Evolutionary conservation across 2,888 invertebrate species (phyloP), one percentile per base, ranked within the genome.

Genomic region (Pinctada fucata): DNA sequence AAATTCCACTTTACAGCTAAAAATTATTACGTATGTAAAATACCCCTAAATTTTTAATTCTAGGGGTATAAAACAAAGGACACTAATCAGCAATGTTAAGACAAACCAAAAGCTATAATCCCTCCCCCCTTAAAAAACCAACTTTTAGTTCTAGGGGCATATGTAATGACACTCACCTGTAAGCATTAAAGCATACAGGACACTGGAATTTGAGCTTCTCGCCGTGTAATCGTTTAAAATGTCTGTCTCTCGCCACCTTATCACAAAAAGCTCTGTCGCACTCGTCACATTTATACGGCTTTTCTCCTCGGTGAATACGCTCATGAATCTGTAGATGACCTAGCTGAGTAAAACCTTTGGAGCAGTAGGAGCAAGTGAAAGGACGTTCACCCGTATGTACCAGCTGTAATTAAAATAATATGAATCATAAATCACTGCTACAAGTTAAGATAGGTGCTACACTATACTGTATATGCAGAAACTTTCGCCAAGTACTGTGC

Each of bases 331-430:
- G 72, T 51, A 72, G 45, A 31, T 72, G 72, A 72, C 51, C 72
- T 16, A 50, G 50, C 58, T 72, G 72, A n/a, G 72, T 72, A 4
- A 72, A 72, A 47, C 51, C 72, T 45, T 72, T 72, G 50, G 50
- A 50, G 16, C 72, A 72, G 58, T 52, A 72, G 50, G 72, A 52
- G n/a, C 72, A 72, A 47, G 50, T 72, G 72, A 72, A 72, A 31
- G 72, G 72, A 52, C 72, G 72, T 52, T 72, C 72, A 6, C 72
- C 72, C 5, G 72, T 72, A 52, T 72, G 72, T 52, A 72, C 72
- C 6, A 58, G 58, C 58, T 58, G 13, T 0, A 58, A 13, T 31
- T 31, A 31, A 1, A 31, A 0, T 31, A 31, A 31, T 31, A 31
- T 31, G 31, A 31, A 1, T 31, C 31, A 31, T 31, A 31, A 31